Base-by-base conservation (phyloP, 2,888 invertebrate species). In the Nipponacmea schrenckii region DNA sequence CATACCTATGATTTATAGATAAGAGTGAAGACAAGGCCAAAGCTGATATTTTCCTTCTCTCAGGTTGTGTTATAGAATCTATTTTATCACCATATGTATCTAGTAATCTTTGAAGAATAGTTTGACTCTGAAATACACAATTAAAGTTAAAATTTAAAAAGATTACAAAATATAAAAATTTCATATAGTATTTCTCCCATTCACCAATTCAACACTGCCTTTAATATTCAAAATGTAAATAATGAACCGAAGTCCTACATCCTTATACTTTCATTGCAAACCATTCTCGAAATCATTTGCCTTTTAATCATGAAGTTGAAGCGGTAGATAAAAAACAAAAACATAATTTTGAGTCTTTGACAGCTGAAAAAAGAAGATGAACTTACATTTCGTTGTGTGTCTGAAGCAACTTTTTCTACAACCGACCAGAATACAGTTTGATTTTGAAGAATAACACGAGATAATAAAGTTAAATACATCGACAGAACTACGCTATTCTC, bases 41-140 rank as follows among this genome's bases (percentile, higher is more conserved):
- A 89, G 94, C 94, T 77, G 95, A 92, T 45, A 97, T 91, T 89
- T 97, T 97, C 83, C 94, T 92, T 88, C 94, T 92, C 84, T 95
- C 95, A 12, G 93, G 91, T 79, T 94, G 94, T 0, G 94, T 92
- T 3, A 95, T 93, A 69, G 93, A 90, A 56, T 93, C 92, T 92
- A 96, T 94, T 88, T 93, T 93, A 76, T 92, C 92, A 10, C 95
- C 91, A 94, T 95, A 96, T 0, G 93, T 92, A 78, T 93, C 93
- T 66, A 96, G 89, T 56, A 88, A 70, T 27, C 75, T 74, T 27
- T 81, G 81, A 39, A 87, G 74, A 15, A 86, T 39, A 65, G 76
- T 70, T 62, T 80, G 77, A 56, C 78, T 79, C 86, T 87, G 46
- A 72, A 72, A 67, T 45, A 20, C 44, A 67, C 46, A 24, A 44